Evolutionary conservation across 2,888 invertebrate species (phyloP).

Genomic region (Andrena praecox): DNA sequence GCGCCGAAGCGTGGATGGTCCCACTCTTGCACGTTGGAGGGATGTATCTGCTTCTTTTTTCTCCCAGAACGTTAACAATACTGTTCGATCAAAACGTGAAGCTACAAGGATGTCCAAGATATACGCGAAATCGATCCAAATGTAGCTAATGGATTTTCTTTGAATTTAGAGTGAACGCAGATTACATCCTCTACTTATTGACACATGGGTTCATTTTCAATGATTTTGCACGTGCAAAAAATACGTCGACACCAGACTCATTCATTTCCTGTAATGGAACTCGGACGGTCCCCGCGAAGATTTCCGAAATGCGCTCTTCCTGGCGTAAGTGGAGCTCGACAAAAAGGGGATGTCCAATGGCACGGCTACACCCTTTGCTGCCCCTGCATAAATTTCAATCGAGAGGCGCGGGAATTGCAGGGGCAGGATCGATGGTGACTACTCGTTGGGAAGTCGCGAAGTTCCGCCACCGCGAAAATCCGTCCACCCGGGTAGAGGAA

Average conservation of each 20-base stretch:
- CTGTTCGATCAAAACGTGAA: not conserved
- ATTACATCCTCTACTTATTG: too few species aligned
- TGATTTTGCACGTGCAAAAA: too few species aligned
- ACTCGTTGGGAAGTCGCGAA: conserved; percentile 62
- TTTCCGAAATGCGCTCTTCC: not conserved
- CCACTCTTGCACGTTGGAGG: not conserved
- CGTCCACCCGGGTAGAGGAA: conserved; percentile 70
- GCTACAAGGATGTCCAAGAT: too few species aligned
- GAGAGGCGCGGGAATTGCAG: conserved; percentile 42
- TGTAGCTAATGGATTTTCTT: too few species aligned
- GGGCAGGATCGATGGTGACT: conserved; percentile 55
- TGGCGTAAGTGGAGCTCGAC: not conserved
- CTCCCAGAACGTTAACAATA: not conserved
- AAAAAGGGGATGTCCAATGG: not conserved
- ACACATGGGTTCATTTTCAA: too few species aligned
- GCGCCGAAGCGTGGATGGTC: not conserved
- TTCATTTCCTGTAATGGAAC: not conserved
- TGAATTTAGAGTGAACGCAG: too few species aligned
- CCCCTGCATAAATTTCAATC: conserved; percentile 47
- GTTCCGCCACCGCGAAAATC: conserved; percentile 55
- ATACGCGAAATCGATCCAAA: too few species aligned
- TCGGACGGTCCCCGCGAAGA: not conserved
- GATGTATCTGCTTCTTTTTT: not conserved
- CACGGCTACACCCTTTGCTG: conserved; percentile 27
- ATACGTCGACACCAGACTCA: too few species aligned